Percentiles rank a stretch among this genome's conserved stretches.
Conservation (phyloP, 1,140 invertebrate species). For the Lysiphlebus fabarum region DNA sequence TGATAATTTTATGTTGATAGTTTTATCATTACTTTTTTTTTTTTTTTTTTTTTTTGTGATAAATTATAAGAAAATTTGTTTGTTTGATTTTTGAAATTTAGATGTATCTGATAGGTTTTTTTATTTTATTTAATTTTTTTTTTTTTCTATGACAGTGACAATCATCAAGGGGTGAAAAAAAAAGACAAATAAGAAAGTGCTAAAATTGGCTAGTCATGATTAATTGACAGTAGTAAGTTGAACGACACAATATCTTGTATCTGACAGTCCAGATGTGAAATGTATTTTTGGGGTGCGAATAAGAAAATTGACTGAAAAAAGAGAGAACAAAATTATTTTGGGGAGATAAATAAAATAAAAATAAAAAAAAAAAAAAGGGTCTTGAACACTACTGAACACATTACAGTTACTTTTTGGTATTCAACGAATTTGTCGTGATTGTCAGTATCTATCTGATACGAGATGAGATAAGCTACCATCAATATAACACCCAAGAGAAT, state of each 20-base stretch:
- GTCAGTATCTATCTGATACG: constrained; percentile 8
- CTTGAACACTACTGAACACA: too few species aligned
- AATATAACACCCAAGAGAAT: constrained; percentile 5
- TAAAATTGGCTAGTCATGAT: constrained; percentile 37
- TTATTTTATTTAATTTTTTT: too few species aligned
- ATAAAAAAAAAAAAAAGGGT: constrained; percentile 1
- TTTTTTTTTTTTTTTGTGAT: too few species aligned
- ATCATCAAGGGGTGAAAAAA: too few species aligned
- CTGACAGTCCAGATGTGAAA: constrained; percentile 32
- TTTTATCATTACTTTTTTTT: too few species aligned
- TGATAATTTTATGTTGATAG: too few species aligned
- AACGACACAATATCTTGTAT: constrained; percentile 34
- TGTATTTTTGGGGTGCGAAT: constrained; percentile 28
- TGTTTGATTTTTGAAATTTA: too few species aligned
- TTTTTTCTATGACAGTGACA: too few species aligned
- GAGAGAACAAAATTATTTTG: too few species aligned
- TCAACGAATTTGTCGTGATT: constrained; percentile 5
- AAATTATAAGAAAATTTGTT: too few species aligned
- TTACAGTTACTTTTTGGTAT: neutral
- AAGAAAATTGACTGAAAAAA: neutral
- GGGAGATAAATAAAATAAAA: neutral
- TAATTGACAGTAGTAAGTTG: constrained; percentile 36
- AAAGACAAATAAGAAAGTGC: too few species aligned
- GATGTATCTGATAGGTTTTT: too few species aligned
- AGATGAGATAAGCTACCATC: neutral